Evolutionary conservation across 1,140 invertebrate species (phyloP), one percentile per base, ranked within the genome.

Genomic region (Rhynchophorus ferrugineus): DNA sequence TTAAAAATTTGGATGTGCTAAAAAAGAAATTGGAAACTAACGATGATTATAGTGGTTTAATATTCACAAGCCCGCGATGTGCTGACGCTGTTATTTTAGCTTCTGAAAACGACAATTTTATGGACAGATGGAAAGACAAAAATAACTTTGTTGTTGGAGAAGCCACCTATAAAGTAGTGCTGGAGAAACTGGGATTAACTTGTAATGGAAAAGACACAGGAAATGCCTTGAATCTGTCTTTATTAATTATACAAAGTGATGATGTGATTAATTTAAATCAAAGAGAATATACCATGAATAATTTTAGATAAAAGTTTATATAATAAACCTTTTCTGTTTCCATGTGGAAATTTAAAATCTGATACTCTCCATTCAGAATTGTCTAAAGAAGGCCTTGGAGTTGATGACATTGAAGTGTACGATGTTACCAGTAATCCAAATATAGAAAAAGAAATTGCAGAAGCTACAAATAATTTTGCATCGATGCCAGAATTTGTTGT

Each of bases 51-150:
- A 61, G 51, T 49, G 68, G 72, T 9, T 59, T 75, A 44, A 59
- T 75, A 20, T 68, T 75, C 34, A 72, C 73, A 3, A 75, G 73
- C 61, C 69, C 69, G 38, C 57, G 73, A 56, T 71, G 70, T 50
- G 68, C 74, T 9, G 58, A 66, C 52, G 68, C 68, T 24, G 57
- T 68, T 16, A 50, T 57, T 49, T 44, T 63, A 43, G 58, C 65
- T 37, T 56, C 62, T 18, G 49, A 58, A 38, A 41, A 52, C 24
- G 29, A 52, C 19, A 38, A 19, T 37, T 24, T 64, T 11, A 33
- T 49, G 18, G 37, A 56, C 7, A 41, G 63, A 38, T 74, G 71
- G 72, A 58, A 54, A 44, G 45, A 45, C 3, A 71, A 71, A 61
- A 41, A 53, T n/a, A 67, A 71, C 49, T 75, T 69, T 66, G 70